These are phyloP conservation scores for roundworm (Caenorhabditis elegans) DNA, from an alignment of 1,140 invertebrate species.

Conservation along the genomic window DNA sequence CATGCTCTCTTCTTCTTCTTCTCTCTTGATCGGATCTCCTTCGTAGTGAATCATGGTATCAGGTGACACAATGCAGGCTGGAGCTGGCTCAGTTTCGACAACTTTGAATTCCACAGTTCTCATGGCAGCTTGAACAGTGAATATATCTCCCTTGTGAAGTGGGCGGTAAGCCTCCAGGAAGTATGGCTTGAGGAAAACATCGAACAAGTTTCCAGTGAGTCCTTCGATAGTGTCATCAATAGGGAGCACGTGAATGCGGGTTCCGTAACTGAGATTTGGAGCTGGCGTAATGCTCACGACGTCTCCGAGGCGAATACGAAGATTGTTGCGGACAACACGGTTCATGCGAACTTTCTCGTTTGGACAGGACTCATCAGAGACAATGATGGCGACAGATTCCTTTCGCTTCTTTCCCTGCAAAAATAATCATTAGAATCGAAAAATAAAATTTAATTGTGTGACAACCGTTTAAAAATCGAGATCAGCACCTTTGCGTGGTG, in stretches of 20 bases:
- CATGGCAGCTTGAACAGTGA: constrained; percentile 96
- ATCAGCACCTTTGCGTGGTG: neutral
- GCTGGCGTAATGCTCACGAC: constrained; percentile 81
- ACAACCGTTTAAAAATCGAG: neutral
- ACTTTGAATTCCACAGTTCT: constrained; percentile 99
- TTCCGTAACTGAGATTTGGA: constrained; percentile 96
- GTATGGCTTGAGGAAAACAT: constrained; percentile 99
- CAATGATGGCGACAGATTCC: constrained; percentile 96
- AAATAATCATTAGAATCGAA: neutral
- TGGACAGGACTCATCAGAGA: constrained; percentile 90
- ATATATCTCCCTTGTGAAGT: constrained; percentile 97
- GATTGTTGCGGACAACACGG: constrained; percentile 93
- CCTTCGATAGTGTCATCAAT: constrained; percentile 99
- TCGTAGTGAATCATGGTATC: constrained; percentile 99
- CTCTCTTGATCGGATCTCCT: constrained; percentile 95
- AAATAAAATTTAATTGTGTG: neutral
- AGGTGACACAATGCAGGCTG: constrained; percentile 96
- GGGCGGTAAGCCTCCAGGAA: constrained; percentile 98
- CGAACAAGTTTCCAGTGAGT: constrained; percentile 91
- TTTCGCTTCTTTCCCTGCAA: constrained; percentile 87
- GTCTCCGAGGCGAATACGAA: constrained; percentile 92
- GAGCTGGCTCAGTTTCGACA: constrained; percentile 92
- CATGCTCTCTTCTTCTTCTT: constrained; percentile 96
- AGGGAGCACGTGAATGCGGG: constrained; percentile 93
- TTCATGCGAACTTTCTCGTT: constrained; percentile 99